Percentiles rank a stretch among this genome's conserved stretches.
These are phyloP conservation scores for Drosophila longiperda DNA, from an alignment of 2,888 invertebrate species.

Conservation along the genomic window DNA sequence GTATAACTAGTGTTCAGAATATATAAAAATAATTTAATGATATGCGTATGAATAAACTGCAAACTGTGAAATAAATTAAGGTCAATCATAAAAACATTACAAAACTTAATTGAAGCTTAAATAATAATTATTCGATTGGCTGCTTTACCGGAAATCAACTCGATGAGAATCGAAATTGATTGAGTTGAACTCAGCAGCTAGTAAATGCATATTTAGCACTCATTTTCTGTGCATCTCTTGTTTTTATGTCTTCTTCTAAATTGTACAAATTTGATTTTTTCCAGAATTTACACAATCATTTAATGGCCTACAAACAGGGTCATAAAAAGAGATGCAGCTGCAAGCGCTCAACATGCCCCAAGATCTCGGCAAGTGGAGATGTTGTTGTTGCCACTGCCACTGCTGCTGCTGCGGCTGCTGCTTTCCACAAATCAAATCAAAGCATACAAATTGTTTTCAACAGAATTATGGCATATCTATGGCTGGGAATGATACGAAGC, in stretches of 20 bases:
- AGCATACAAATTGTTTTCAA: conserved; percentile 75
- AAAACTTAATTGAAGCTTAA: not conserved
- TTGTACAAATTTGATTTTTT: conserved; percentile 61
- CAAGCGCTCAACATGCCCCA: conserved; percentile 25
- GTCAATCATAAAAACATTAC: not conserved
- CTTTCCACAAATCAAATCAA: conserved; percentile 69
- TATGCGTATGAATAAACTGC: not conserved
- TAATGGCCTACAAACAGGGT: conserved; percentile 67
- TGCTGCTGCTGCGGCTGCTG: not conserved
- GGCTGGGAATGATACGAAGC: conserved; percentile 49
- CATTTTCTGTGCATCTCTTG: conserved; percentile 28
- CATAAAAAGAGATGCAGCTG: conserved; percentile 63
- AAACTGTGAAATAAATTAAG: not conserved
- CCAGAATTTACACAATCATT: conserved; percentile 73
- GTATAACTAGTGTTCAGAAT: not conserved
- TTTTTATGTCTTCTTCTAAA: conserved; percentile 67
- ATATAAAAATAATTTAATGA: not conserved
- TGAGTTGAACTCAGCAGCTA: conserved; percentile 40
- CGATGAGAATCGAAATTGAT: conserved; percentile 4
- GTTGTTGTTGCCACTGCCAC: not conserved
- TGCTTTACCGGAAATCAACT: conserved; percentile 1
- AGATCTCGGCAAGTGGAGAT: conserved; percentile 16
- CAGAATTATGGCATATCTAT: conserved; percentile 74
- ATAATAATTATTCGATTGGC: not conserved
- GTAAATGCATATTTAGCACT: conserved; percentile 27